A percentile compares a stretch with the other conserved stretches of the same genome.
phyloP scores from a whole-genome alignment of 2,888 invertebrate genomes.

The Itoplectis maculator region DNA sequence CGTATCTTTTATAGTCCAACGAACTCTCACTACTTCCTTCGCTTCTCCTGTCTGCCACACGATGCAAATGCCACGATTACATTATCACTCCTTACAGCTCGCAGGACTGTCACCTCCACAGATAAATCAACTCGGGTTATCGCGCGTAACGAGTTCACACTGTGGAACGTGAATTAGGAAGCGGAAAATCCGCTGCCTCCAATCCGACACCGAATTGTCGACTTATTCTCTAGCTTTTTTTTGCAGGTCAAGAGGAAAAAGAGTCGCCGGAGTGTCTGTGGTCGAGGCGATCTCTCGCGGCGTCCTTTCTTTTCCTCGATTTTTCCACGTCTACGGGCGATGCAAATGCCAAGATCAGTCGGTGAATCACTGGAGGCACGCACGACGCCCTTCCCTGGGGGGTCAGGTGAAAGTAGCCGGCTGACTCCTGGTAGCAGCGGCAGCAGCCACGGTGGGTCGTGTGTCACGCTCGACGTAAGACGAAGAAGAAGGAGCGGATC shows the following conservation, averaged over 20 bases:
- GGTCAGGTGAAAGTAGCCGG: constrained; percentile 70
- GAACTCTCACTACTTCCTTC: background rate
- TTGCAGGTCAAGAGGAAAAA: constrained; percentile 2
- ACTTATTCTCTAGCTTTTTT: too few relatives aligned
- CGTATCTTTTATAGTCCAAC: too few relatives aligned
- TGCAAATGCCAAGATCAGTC: constrained; percentile 70
- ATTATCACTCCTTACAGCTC: too few relatives aligned
- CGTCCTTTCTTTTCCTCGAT: constrained; percentile 24
- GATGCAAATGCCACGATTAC: too few relatives aligned
- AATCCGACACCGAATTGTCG: too few relatives aligned
- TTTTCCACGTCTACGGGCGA: constrained; percentile 45
- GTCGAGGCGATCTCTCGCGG: constrained; percentile 33
- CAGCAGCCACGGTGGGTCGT: constrained; percentile 60
- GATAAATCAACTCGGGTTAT: too few relatives aligned
- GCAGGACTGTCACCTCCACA: too few relatives aligned
- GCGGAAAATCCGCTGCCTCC: background rate
- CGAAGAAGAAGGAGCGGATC: constrained; percentile 41
- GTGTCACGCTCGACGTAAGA: constrained; percentile 64
- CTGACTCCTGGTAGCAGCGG: constrained; percentile 52
- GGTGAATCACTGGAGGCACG: constrained; percentile 66
- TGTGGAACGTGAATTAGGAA: background rate
- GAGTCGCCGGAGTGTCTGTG: constrained; percentile 28
- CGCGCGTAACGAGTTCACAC: too few relatives aligned
- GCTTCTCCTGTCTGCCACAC: too few relatives aligned
- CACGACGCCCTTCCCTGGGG: constrained; percentile 56